These are phyloP conservation scores for Chiroxiphia lanceolata DNA, from an alignment of 2,797 vertebrate genomes.

Conservation along the genomic window DNA sequence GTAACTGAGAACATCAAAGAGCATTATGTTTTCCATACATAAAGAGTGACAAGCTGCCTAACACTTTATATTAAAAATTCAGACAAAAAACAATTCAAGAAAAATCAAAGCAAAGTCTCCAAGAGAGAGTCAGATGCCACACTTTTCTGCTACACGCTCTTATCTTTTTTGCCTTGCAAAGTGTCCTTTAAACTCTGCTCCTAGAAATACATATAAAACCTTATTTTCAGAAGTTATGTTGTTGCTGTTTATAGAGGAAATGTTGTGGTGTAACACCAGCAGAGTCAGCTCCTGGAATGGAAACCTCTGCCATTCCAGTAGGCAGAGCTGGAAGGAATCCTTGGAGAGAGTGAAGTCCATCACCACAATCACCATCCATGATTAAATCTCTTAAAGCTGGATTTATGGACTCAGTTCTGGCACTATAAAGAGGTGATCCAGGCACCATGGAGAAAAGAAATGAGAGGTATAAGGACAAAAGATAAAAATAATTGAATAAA, in stretches of 20 bases:
- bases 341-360: not conserved
- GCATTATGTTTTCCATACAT: slow-evolving; percentile 62
- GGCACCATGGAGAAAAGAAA: not conserved
- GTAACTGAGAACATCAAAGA: slow-evolving; percentile 66
- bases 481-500: not conserved
- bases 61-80: slow-evolving; percentile 48
- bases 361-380: not conserved
- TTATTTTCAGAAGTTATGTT: not conserved
- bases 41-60: slow-evolving; percentile 56
- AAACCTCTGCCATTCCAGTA: not conserved
- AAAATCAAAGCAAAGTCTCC: slow-evolving; percentile 53
- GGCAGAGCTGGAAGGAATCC: not conserved
- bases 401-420: not conserved
- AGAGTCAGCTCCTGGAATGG: not conserved
- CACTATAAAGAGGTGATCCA: not conserved
- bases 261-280: not conserved
- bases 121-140: slow-evolving; percentile 11
- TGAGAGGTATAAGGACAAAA: not conserved
- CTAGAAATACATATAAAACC: not conserved
- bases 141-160: not conserved
- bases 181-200: slow-evolving; percentile 35
- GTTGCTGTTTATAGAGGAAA: not conserved
- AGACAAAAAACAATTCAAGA: slow-evolving; percentile 56
- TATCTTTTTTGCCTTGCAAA: slow-evolving; percentile 42
- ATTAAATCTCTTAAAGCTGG: not conserved